Conservation (phyloP, 2,797 vertebrate species). For the Gobio occitaniae region DNA sequence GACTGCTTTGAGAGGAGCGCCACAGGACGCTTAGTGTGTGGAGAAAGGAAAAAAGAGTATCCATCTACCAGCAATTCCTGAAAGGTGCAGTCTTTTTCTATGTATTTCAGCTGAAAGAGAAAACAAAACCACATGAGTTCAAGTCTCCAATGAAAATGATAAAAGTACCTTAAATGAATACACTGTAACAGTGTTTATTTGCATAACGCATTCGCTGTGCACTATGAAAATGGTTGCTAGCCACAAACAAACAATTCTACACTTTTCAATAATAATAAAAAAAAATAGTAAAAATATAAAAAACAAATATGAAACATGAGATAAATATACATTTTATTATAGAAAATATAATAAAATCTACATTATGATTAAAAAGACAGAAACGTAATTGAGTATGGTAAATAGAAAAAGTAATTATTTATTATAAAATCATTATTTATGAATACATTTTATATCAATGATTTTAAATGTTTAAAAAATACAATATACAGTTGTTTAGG, state of each 20-base stretch:
- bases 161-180: not conserved
- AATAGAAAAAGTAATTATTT: not conserved
- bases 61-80: slow-evolving; percentile 76
- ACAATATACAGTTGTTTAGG: not conserved
- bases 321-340: not conserved
- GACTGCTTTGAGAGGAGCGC: slow-evolving; percentile 70
- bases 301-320: not conserved
- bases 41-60: slow-evolving; percentile 77
- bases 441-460: not conserved
- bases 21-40: slow-evolving; percentile 67
- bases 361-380: not conserved
- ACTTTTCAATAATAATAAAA: not conserved
- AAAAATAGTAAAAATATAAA: not conserved
- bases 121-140: not conserved
- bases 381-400: not conserved
- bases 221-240: not conserved
- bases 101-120: slow-evolving; percentile 63
- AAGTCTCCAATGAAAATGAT: not conserved
- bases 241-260: not conserved
- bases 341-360: not conserved
- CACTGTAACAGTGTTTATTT: not conserved
- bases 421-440: not conserved
- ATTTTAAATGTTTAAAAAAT: not conserved
- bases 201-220: not conserved
- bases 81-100: slow-evolving; percentile 76